These are phyloP conservation scores for Chloromyia formosa DNA, from an alignment of 2,888 invertebrate species.

Conservation along the genomic window DNA sequence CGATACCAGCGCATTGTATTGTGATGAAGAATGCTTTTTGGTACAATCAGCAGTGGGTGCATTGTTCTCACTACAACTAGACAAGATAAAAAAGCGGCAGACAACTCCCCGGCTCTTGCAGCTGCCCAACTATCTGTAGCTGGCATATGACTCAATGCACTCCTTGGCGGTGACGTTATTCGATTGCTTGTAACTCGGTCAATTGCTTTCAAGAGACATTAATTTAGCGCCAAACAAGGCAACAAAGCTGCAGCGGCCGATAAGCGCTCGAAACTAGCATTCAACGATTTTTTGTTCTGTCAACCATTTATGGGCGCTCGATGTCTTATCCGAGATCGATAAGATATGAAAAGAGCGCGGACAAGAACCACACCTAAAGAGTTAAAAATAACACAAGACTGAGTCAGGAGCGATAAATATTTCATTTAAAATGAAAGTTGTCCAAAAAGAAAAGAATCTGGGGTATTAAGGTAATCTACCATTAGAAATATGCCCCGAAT, in stretches of 20 bases:
- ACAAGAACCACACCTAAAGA: slow-evolving; percentile 41
- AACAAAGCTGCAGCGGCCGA: neutral
- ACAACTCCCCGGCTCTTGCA: neutral
- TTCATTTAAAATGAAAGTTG: neutral
- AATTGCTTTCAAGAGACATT: neutral
- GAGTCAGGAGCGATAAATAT: neutral
- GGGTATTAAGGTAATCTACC: too few species aligned
- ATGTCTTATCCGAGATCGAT: slow-evolving; percentile 29
- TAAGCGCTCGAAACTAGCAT: neutral
- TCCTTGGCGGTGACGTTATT: neutral
- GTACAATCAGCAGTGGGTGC: neutral
- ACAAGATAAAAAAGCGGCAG: neutral
- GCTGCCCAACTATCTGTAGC: too few species aligned
- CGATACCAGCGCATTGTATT: too few species aligned
- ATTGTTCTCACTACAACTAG: neutral
- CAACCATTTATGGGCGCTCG: neutral
- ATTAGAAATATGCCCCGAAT: too few species aligned
- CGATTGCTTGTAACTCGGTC: slow-evolving; percentile 18
- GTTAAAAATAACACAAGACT: slow-evolving; percentile 6
- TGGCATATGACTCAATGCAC: neutral
- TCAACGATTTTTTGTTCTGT: neutral
- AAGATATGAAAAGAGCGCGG: slow-evolving; percentile 8
- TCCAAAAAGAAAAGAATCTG: too few species aligned
- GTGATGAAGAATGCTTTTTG: too few species aligned
- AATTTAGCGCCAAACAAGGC: slow-evolving; percentile 34